These are phyloP conservation scores for Ligdia adustata DNA, from an alignment of 2,888 invertebrate species.

Conservation along the genomic window DNA sequence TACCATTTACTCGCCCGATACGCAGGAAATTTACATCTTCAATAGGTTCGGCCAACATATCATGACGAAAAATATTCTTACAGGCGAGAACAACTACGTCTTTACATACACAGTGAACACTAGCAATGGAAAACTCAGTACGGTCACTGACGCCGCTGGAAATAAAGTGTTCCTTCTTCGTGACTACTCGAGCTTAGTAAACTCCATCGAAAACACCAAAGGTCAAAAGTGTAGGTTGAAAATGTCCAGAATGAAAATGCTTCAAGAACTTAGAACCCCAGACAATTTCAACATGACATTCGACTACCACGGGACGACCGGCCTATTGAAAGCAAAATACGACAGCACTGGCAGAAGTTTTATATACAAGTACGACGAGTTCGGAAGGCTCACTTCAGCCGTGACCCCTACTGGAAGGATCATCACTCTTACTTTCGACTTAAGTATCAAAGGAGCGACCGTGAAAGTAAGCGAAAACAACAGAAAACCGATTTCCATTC, in stretches of 20 bases:
- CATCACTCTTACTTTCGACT: conserved; percentile 93
- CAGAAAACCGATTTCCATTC: conserved; percentile 91
- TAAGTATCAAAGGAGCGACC: conserved; percentile 95
- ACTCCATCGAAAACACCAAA: conserved; percentile 97
- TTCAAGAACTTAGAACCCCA: conserved; percentile 95
- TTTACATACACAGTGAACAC: conserved; percentile 99
- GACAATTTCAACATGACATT: conserved; percentile 97
- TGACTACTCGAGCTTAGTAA: conserved; percentile 94
- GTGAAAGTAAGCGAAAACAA: conserved; percentile 93
- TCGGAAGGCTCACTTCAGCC: conserved; percentile 95
- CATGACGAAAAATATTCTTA: conserved; percentile 96
- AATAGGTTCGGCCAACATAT: conserved; percentile 98
- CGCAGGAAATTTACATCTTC: conserved; percentile 97
- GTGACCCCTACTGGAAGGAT: conserved; percentile 98
- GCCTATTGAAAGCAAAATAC: conserved; percentile 93
- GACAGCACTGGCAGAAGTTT: conserved; percentile 96
- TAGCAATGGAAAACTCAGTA: conserved; percentile 96
- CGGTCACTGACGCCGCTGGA: conserved; percentile 96
- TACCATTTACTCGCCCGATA: conserved; percentile 97
- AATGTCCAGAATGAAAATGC: conserved; percentile 96
- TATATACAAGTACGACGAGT: conserved; percentile 97
- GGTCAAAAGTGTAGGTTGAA: conserved; percentile 95
- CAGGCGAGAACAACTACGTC: conserved; percentile 95
- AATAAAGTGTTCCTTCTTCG: conserved; percentile 93
- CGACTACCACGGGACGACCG: conserved; percentile 96